Percentiles rank a stretch among this genome's conserved stretches.
Conservation (phyloP, 2,797 vertebrate genomes). For the Lutjanus campechanus region DNA sequence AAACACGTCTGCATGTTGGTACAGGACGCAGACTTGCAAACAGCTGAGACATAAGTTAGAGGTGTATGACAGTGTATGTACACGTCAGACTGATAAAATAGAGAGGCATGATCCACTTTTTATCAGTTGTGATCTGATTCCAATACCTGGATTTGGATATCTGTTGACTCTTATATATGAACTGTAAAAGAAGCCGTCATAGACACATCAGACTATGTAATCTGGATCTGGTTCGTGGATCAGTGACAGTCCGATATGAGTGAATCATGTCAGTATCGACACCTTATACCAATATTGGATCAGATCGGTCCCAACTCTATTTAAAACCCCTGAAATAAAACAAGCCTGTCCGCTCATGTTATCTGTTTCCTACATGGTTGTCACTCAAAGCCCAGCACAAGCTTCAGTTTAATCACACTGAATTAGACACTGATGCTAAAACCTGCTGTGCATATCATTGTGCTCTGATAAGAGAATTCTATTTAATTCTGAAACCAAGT, state of each 20-base stretch:
- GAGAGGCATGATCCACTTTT: too few relatives aligned
- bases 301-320: too few relatives aligned
- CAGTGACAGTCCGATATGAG: too few relatives aligned
- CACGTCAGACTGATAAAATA: neutral
- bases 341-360: slow-evolving; percentile 3
- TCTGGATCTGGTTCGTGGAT: too few relatives aligned
- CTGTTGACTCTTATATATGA: too few relatives aligned
- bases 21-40: neutral
- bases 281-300: too few relatives aligned
- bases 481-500: neutral
- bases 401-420: slow-evolving; percentile 20
- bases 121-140: too few relatives aligned
- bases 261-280: too few relatives aligned
- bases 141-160: too few relatives aligned
- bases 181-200: too few relatives aligned
- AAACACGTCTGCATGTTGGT: slow-evolving; percentile 21
- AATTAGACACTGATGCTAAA: slow-evolving; percentile 9
- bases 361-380: neutral
- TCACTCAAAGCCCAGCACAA: slow-evolving; percentile 7
- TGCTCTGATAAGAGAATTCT: slow-evolving; percentile 15
- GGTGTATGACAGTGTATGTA: neutral
- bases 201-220: too few relatives aligned
- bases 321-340: neutral
- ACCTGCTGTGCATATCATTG: slow-evolving; percentile 15
- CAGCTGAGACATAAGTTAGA: neutral